These are phyloP conservation scores for Siniperca knerii DNA, from an alignment of 2,113 vertebrate species.

Conservation along the genomic window DNA sequence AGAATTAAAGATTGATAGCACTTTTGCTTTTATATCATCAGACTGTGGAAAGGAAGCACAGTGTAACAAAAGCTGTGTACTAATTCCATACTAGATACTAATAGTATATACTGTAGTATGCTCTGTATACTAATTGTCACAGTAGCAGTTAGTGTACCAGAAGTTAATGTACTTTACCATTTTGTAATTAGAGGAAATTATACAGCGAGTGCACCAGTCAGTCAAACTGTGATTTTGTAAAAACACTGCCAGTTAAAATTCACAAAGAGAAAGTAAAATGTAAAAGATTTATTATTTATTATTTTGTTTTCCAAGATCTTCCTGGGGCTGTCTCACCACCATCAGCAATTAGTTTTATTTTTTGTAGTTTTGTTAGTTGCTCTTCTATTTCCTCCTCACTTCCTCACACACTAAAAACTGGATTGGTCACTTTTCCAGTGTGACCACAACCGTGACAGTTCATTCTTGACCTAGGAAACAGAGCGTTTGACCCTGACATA, in stretches of 20 bases:
- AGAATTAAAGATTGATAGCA: slow-evolving; percentile 15
- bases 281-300: background rate
- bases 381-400: background rate
- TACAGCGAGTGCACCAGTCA: background rate
- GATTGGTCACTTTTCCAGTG: background rate
- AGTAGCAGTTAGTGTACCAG: background rate
- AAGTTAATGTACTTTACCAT: background rate
- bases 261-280: background rate
- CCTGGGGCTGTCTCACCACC: background rate
- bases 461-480: background rate
- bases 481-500: background rate
- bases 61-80: background rate
- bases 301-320: background rate
- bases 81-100: background rate
- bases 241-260: background rate
- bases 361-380: background rate
- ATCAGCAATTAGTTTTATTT: background rate
- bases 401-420: background rate
- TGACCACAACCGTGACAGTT: background rate
- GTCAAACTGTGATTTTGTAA: background rate
- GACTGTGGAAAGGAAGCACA: slow-evolving; percentile 4
- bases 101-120: background rate
- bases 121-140: background rate
- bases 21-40: slow-evolving; percentile 7
- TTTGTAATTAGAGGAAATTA: background rate